Percentiles rank a stretch among this genome's conserved stretches.
These are phyloP conservation scores for Crematogaster levior DNA, from an alignment of 2,888 invertebrate species.

Conservation along the genomic window DNA sequence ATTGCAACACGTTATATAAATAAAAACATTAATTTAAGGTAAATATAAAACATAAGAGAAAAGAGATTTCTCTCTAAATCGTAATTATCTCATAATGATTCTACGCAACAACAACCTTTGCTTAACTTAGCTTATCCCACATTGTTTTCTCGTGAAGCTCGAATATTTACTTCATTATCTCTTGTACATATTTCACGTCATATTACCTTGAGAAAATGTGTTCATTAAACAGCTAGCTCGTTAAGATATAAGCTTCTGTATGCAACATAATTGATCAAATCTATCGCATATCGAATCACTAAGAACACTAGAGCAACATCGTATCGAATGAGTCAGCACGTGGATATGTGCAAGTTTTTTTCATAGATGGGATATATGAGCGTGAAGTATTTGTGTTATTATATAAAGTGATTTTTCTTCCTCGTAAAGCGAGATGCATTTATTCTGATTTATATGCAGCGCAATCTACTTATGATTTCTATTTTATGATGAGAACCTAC, in stretches of 20 bases:
- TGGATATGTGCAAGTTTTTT: slow-evolving; percentile 9
- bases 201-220: slow-evolving; percentile 22
- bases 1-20: neutral
- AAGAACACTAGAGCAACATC: slow-evolving; percentile 26
- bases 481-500: neutral
- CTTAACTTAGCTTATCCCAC: neutral
- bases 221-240: slow-evolving; percentile 26
- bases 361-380: neutral
- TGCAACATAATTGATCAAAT: slow-evolving; percentile 29
- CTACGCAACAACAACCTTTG: neutral
- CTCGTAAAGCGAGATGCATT: neutral
- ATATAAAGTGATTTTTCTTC: slow-evolving; percentile 2
- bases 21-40: neutral
- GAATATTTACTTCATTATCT: slow-evolving; percentile 17
- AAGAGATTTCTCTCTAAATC: neutral
- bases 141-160: slow-evolving; percentile 6
- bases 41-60: neutral
- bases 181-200: slow-evolving; percentile 39
- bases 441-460: neutral
- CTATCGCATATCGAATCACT: slow-evolving; percentile 9
- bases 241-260: neutral
- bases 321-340: slow-evolving; percentile 24
- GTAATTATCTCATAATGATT: neutral
- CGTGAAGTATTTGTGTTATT: slow-evolving; percentile 19
- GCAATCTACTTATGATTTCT: neutral